phyloP scores from a whole-genome alignment of 2,797 vertebrate species.

The Phoeniculus purpureus region DNA sequence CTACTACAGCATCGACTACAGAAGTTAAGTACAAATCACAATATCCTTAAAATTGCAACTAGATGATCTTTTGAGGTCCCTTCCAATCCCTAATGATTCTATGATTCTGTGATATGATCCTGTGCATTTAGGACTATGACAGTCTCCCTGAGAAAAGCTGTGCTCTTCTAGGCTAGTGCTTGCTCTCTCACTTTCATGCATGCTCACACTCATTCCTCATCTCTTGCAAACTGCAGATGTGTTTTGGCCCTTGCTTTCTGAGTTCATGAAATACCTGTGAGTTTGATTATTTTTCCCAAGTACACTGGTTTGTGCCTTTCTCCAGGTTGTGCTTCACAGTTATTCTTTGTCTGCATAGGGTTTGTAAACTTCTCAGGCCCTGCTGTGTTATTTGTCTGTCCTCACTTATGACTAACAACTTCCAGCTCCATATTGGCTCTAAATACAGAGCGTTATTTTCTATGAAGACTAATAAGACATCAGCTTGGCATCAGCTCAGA shows the following conservation, averaged over 20 bases:
- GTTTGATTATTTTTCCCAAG: neutral
- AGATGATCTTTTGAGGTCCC: too few species aligned
- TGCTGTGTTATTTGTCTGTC: neutral
- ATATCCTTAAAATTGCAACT: neutral
- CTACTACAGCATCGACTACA: rapidly evolving
- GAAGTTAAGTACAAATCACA: neutral
- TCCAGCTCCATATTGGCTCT: neutral
- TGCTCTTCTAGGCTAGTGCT: neutral
- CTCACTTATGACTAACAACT: neutral
- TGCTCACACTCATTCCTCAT: neutral
- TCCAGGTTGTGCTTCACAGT: neutral
- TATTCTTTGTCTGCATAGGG: neutral
- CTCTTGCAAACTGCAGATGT: neutral
- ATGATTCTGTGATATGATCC: too few species aligned
- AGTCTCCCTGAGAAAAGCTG: neutral
- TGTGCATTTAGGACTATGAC: neutral
- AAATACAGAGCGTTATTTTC: neutral
- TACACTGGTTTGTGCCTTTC: neutral
- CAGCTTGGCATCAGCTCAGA: neutral
- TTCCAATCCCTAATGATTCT: too few species aligned
- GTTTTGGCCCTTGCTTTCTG: neutral
- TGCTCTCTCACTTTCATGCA: neutral
- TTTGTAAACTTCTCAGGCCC: neutral
- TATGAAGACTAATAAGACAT: neutral
- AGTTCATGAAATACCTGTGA: neutral